These are phyloP conservation scores for Oncorhynchus tshawytscha DNA, from an alignment of 2,113 vertebrate species.

Conservation along the genomic window DNA sequence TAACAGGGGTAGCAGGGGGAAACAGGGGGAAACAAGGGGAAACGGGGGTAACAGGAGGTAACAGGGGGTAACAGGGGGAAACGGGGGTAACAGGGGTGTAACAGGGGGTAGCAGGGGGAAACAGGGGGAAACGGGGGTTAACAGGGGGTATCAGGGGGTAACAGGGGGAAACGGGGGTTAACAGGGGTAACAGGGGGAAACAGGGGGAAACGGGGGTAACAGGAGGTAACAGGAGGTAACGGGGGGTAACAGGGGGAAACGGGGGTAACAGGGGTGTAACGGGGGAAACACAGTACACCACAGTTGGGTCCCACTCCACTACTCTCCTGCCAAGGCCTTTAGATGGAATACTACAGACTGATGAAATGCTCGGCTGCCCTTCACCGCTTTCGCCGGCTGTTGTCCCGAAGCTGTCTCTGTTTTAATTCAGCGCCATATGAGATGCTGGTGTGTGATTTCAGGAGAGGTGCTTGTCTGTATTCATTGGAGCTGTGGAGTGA, in stretches of 20 bases:
- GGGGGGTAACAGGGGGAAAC: neutral
- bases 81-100: no score
- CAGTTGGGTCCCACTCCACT: slow-evolving; percentile 40
- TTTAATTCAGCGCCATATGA: slow-evolving; percentile 53
- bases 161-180: no score
- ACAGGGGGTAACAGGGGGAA: no score
- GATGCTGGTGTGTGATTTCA: slow-evolving; percentile 45
- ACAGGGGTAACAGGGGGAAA: no score
- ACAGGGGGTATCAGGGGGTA: no score
- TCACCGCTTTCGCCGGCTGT: slow-evolving; percentile 25
- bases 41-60: no score
- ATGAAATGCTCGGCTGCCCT: slow-evolving; percentile 48
- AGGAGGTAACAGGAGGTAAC: no score
- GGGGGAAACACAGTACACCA: slow-evolving; percentile 42
- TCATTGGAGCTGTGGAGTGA: slow-evolving; percentile 48
- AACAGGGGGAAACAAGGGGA: no score
- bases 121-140: no score
- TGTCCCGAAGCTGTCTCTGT: slow-evolving; percentile 31
- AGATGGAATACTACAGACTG: slow-evolving; percentile 39
- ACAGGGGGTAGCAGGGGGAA: no score
- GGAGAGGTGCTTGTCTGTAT: slow-evolving; percentile 46
- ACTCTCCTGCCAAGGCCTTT: slow-evolving; percentile 24
- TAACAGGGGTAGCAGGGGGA: no score
- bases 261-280: neutral
- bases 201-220: no score